Evolutionary conservation across 2,113 vertebrate species (phyloP).

Genomic region (Perognathus longimembris): DNA sequence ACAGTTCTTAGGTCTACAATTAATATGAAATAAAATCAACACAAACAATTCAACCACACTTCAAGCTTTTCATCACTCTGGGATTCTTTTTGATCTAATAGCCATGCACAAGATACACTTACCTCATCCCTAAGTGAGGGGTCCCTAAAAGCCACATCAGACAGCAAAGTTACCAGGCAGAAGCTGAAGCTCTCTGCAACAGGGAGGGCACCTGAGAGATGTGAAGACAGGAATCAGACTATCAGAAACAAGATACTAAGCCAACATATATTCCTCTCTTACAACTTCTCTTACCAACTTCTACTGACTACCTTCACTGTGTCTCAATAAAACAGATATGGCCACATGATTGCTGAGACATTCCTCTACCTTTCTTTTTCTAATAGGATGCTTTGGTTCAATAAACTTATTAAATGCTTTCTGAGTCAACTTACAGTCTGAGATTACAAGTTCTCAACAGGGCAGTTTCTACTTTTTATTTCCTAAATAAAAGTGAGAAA

Average conservation of each 20-base stretch:
- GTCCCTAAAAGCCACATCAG: constrained; percentile 94
- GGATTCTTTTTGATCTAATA: neutral
- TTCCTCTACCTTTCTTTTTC: neutral
- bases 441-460: neutral
- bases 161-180: constrained; percentile 94
- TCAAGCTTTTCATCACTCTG: neutral
- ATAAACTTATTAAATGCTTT: neutral
- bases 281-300: neutral
- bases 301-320: neutral
- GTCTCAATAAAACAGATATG: neutral
- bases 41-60: neutral
- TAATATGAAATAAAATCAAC: neutral
- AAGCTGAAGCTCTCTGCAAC: constrained; percentile 98
- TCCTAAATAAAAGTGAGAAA: constrained; percentile 21
- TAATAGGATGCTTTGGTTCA: constrained; percentile 26
- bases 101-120: neutral
- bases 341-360: neutral
- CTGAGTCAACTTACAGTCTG: neutral
- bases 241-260: neutral
- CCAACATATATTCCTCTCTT: neutral
- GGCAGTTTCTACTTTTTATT: neutral
- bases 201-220: constrained; percentile 91
- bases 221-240: neutral
- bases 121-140: constrained; percentile 92
- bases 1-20: neutral